Evolutionary conservation across 2,113 vertebrate species (phyloP).

Genomic region (Sclerurus mexicanus): DNA sequence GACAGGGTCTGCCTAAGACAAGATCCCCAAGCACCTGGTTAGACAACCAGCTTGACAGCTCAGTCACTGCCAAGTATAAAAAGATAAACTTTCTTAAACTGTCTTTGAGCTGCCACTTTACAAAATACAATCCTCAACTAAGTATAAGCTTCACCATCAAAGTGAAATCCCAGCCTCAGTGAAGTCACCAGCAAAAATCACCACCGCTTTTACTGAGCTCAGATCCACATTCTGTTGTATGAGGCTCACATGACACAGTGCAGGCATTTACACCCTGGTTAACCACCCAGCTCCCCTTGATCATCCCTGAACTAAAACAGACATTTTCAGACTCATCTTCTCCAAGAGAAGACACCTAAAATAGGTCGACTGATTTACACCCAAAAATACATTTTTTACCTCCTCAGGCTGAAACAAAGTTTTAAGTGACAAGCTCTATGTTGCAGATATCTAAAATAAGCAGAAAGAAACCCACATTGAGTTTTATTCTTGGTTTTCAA

Average conservation of each 20-base stretch:
- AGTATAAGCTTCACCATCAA: neutral
- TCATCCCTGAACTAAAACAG: neutral
- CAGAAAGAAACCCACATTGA: slow-evolving; percentile 17
- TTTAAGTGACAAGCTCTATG: slow-evolving; percentile 43
- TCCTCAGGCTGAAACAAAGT: slow-evolving; percentile 31
- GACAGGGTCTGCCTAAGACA: neutral
- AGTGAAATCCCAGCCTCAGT: neutral
- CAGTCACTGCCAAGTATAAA: neutral
- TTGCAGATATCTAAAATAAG: slow-evolving; percentile 37
- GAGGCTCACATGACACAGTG: neutral
- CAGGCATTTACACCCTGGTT: neutral
- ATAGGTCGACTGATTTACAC: neutral
- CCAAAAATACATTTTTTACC: neutral
- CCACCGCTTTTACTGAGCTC: neutral
- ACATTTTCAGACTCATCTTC: neutral
- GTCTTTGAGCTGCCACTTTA: neutral
- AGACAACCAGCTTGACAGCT: neutral
- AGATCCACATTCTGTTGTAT: neutral
- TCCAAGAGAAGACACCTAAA: neutral
- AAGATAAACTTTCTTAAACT: neutral
- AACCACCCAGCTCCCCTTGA: neutral
- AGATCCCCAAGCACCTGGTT: neutral
- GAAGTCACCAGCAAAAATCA: neutral
- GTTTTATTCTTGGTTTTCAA: slow-evolving; percentile 47
- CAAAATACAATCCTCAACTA: neutral